These are phyloP conservation scores for Chrysaora quinquecirrha DNA, from an alignment of 30 jellyfish, hydroid and myxozoan genomes.

Conservation along the genomic window DNA sequence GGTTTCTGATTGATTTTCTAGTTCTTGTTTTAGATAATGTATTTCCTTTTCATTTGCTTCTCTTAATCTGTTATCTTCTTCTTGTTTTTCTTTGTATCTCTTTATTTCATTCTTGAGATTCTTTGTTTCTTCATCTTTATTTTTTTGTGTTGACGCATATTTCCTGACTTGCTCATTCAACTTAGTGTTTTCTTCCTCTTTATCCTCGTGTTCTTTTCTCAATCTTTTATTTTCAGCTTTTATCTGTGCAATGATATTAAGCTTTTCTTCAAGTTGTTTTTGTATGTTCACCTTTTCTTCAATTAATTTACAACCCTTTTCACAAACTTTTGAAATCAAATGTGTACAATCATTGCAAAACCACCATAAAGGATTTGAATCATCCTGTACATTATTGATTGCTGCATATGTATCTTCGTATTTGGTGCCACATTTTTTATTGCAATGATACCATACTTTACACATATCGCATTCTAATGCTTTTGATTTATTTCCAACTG, in stretches of 20 bases:
- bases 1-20: not conserved
- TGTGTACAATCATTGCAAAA: not conserved
- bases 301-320: not conserved
- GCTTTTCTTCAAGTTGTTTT: conserved; percentile 1
- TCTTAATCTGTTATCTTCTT: not conserved
- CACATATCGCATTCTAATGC: conserved; percentile 16
- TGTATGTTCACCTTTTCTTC: not conserved
- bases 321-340: not conserved
- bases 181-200: conserved; percentile 16
- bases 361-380: not conserved
- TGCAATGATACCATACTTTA: conserved; percentile 8
- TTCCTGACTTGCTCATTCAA: conserved; percentile 2
- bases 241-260: not conserved
- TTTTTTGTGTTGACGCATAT: not conserved
- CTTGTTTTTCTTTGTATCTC: not conserved
- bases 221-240: not conserved
- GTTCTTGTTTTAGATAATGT: not conserved
- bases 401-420: not conserved
- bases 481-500: not conserved
- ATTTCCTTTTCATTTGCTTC: not conserved
- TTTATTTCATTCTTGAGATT: not conserved
- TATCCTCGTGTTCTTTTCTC: not conserved
- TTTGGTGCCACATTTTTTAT: conserved; percentile 1
- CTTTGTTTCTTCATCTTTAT: not conserved
- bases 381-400: not conserved